These are phyloP conservation scores for Cossypha polioptera DNA, from an alignment of 2,797 vertebrate genomes.

Conservation along the genomic window DNA sequence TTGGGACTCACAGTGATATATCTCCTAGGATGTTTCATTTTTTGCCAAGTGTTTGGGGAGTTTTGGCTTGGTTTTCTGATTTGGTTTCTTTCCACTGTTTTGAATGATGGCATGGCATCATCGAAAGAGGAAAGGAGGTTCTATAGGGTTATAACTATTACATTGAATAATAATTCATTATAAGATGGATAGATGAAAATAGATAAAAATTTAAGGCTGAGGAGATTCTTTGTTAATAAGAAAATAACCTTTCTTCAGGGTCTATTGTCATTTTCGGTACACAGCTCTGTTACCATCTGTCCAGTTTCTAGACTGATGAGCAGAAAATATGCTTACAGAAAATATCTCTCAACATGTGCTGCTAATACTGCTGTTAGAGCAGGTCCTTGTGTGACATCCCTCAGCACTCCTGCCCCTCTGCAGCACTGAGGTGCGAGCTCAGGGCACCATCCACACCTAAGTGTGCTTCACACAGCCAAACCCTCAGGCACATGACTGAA, in stretches of 20 bases:
- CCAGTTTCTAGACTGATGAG: not conserved
- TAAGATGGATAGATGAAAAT: not conserved
- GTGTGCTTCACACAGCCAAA: not conserved
- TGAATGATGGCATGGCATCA: not conserved
- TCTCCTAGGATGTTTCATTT: not conserved
- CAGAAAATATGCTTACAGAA: not conserved
- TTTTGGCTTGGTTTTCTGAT: not conserved
- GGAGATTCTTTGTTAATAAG: not conserved
- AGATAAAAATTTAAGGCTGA: not conserved
- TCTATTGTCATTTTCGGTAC: not conserved
- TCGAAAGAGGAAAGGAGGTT: not conserved
- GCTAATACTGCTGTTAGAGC: not conserved
- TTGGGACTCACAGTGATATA: not conserved
- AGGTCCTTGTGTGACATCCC: not conserved
- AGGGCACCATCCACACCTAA: accelerated
- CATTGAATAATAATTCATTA: not conserved
- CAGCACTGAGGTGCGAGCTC: not conserved
- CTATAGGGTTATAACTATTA: not conserved
- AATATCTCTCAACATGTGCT: not conserved
- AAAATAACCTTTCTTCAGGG: not conserved
- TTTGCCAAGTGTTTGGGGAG: not conserved
- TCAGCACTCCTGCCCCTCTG: not conserved
- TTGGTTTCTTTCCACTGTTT: not conserved
- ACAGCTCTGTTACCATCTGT: not conserved
- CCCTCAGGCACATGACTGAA: accelerated